A percentile compares a stretch with the other conserved stretches of the same genome.
These are phyloP conservation scores for Porites divaricata DNA, from an alignment of 92 coral and sea anemone genomes.

Conservation along the genomic window DNA sequence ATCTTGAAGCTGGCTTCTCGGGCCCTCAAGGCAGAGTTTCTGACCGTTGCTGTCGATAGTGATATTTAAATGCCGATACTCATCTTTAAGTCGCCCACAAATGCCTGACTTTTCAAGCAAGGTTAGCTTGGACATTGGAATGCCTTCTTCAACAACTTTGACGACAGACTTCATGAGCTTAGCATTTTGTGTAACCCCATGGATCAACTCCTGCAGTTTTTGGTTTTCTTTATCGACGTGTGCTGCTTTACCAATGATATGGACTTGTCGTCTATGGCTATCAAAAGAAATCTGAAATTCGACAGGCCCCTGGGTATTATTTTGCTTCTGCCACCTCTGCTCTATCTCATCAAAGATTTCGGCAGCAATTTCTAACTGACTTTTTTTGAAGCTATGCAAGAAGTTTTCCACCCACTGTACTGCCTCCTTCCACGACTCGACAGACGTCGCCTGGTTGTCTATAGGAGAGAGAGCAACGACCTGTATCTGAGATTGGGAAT, in stretches of 20 bases:
- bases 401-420: neutral
- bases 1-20: constrained; percentile 46
- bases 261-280: neutral
- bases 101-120: constrained; percentile 47
- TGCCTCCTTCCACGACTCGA: constrained; percentile 17
- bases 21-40: constrained; percentile 58
- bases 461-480: constrained; percentile 24
- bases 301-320: neutral
- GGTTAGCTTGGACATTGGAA: constrained; percentile 35
- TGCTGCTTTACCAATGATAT: constrained; percentile 22
- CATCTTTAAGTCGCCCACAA: constrained; percentile 13
- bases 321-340: constrained; percentile 25
- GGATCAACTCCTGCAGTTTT: constrained; percentile 48
- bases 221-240: constrained; percentile 32
- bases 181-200: constrained; percentile 48
- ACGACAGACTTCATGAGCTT: constrained; percentile 57
- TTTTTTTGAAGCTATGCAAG: constrained; percentile 11
- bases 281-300: constrained; percentile 17
- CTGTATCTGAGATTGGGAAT: neutral
- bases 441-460: neutral
- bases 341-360: constrained; percentile 36
- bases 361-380: neutral
- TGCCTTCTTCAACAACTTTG: constrained; percentile 18
- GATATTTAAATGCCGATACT: constrained; percentile 40
- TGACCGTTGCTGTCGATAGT: constrained; percentile 16